Evolutionary conservation across 2,888 invertebrate genomes (phyloP), one percentile per base, ranked within the genome.

Genomic region (Hirudinaria manillensis): DNA sequence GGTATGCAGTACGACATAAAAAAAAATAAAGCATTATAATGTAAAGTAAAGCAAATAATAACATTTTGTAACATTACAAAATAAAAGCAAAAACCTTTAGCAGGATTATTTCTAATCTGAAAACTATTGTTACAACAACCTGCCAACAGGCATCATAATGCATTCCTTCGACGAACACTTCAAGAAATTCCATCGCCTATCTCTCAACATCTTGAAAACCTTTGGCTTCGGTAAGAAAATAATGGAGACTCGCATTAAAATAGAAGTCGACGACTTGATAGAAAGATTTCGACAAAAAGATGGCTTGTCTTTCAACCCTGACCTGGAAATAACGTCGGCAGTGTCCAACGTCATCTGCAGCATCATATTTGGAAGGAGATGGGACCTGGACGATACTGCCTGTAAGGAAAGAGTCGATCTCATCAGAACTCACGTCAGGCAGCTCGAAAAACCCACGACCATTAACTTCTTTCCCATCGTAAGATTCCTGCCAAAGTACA

Each of bases 251-350:
- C 32, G 70, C 21, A 71, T 71, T 45, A 27, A 19, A 34, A 13
- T 68, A 7, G 75, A 75, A 61, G n/a, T 75, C 19, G 75, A 75
- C 19, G 70, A n/a, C 0, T 21, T 75, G 21, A 27, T 55, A 7
- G 65, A 32, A 34, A 34, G 32, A 16, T 6, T 75, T n/a, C n/a
- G 29, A 29, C 27, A 71, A 19, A 16, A 19, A 29, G 38, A 71
- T 32, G 75, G 75, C 21, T 56, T n/a, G 2, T n/a, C 75, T n/a
- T 55, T 75, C 38, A 36, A 70, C 36, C 75, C 75, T 21, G 51
- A 27, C n/a, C 34, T 68, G 16, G 19, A n/a, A 1, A 32, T 75
- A n/a, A 29, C 45, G 6, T 21, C 68, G 6, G 3, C 24, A 24
- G 27, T 55, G 6, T 53, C 53, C 24, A 75, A 75, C 29, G 27